Evolutionary conservation across 1,140 invertebrate genomes (phyloP).

Genomic region (Chlorops oryzae): DNA sequence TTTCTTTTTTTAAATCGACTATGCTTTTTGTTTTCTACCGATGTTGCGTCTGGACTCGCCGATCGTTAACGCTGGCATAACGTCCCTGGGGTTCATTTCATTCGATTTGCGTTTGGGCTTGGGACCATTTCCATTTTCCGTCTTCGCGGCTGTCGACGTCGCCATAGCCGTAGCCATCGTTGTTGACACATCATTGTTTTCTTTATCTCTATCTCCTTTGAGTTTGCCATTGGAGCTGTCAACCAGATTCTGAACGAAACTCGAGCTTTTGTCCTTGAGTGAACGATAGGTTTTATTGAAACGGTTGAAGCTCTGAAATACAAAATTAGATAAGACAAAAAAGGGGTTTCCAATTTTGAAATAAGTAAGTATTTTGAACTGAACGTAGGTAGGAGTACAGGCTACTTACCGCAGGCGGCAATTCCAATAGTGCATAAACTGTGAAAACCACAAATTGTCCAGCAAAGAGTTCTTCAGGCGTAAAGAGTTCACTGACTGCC

Average conservation of each 20-base stretch:
- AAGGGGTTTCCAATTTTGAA: background rate
- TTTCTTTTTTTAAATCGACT: no score
- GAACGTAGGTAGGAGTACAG: no score
- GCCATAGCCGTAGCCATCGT: no score
- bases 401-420: constrained; percentile 43
- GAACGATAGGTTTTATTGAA: constrained; percentile 45
- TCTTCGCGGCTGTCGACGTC: no score
- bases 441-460: constrained; percentile 69
- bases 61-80: constrained; percentile 36
- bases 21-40: constrained; percentile 20
- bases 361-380: background rate
- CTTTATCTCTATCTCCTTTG: constrained; percentile 17
- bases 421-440: constrained; percentile 64
- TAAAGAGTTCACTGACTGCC: constrained; percentile 13
- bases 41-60: constrained; percentile 43
- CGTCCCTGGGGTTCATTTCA: constrained; percentile 26
- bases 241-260: constrained; percentile 32
- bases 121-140: background rate
- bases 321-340: constrained; percentile 15
- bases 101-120: constrained; percentile 29
- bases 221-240: constrained; percentile 16
- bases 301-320: constrained; percentile 36
- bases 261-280: constrained; percentile 34
- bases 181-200: constrained; percentile 6
- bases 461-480: constrained; percentile 53